Conservation (phyloP, 1,140 invertebrate genomes). For the Neelides sp. region DNA sequence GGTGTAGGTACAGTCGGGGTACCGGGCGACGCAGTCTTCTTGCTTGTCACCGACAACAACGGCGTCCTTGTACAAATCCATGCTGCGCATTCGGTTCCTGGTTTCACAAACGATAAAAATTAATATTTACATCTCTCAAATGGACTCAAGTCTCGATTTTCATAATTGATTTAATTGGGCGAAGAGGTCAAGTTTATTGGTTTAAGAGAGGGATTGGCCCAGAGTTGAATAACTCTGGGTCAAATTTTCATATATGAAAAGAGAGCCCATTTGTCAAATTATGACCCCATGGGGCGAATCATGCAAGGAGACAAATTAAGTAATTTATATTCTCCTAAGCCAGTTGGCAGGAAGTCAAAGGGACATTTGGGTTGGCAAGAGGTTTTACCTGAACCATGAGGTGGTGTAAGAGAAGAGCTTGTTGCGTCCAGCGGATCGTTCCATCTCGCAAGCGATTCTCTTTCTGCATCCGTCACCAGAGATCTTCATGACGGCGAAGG, state of each 20-base stretch:
- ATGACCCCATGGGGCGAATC: no score
- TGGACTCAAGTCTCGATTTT: no score
- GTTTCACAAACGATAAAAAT: background rate
- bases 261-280: no score
- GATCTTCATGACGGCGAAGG: slow-evolving; percentile 31
- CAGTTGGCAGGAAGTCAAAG: background rate
- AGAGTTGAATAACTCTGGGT: no score
- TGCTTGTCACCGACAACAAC: slow-evolving; percentile 26
- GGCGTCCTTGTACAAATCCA: slow-evolving; percentile 32
- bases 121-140: background rate
- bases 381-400: slow-evolving; percentile 28
- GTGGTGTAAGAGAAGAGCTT: slow-evolving; percentile 31
- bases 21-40: slow-evolving; percentile 24
- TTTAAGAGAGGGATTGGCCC: no score
- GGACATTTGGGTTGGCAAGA: background rate
- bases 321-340: no score
- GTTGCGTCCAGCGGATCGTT: slow-evolving; percentile 29
- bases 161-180: no score
- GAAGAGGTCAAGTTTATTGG: no score
- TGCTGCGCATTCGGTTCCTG: slow-evolving; percentile 31
- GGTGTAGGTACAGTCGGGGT: slow-evolving; percentile 31
- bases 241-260: no score
- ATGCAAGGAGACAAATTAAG: no score
- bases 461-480: slow-evolving; percentile 30
- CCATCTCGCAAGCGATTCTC: slow-evolving; percentile 31